phyloP scores from a whole-genome alignment of 2,888 invertebrate species.

The Epirrhoe tristata region DNA sequence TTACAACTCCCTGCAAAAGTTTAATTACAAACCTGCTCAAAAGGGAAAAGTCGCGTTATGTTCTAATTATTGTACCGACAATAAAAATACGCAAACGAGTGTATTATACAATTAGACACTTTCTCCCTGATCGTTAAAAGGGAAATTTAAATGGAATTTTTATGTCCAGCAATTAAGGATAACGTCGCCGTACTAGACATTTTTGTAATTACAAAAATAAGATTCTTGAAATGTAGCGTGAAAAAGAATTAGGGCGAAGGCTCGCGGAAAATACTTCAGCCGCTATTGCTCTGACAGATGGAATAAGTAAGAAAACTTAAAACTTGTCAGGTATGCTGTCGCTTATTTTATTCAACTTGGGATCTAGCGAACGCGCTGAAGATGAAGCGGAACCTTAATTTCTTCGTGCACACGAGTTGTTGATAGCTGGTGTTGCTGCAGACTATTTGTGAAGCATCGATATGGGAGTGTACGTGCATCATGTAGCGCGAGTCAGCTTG shows the following conservation, averaged over 20 bases:
- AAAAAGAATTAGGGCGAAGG: slow-evolving; percentile 82
- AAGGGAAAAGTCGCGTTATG: slow-evolving; percentile 79
- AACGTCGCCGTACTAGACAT: slow-evolving; percentile 84
- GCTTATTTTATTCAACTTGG: slow-evolving; percentile 27
- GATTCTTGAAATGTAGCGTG: slow-evolving; percentile 86
- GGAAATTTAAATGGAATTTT: slow-evolving; percentile 87
- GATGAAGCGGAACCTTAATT: slow-evolving; percentile 25
- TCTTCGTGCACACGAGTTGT: slow-evolving; percentile 22
- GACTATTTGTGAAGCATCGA: slow-evolving; percentile 31
- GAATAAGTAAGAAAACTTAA: slow-evolving; percentile 66
- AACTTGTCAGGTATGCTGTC: slow-evolving; percentile 56
- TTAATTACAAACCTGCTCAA: slow-evolving; percentile 79
- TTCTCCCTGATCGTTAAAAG: slow-evolving; percentile 84
- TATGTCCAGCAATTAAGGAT: slow-evolving; percentile 86
- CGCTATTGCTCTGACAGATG: slow-evolving; percentile 68
- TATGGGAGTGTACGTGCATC: slow-evolving; percentile 31
- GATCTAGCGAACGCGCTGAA: slow-evolving; percentile 14
- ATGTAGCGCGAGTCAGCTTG: slow-evolving; percentile 34
- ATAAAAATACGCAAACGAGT: slow-evolving; percentile 86
- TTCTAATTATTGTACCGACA: slow-evolving; percentile 84
- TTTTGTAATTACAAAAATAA: slow-evolving; percentile 86
- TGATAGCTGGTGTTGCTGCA: slow-evolving; percentile 13
- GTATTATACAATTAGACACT: slow-evolving; percentile 86
- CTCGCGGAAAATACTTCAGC: slow-evolving; percentile 75
- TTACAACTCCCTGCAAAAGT: slow-evolving; percentile 73